A percentile compares a stretch with the other conserved stretches of the same genome.
These are phyloP conservation scores for Micronycteris hirsuta DNA, from an alignment of 2,113 vertebrate species.

Conservation along the genomic window DNA sequence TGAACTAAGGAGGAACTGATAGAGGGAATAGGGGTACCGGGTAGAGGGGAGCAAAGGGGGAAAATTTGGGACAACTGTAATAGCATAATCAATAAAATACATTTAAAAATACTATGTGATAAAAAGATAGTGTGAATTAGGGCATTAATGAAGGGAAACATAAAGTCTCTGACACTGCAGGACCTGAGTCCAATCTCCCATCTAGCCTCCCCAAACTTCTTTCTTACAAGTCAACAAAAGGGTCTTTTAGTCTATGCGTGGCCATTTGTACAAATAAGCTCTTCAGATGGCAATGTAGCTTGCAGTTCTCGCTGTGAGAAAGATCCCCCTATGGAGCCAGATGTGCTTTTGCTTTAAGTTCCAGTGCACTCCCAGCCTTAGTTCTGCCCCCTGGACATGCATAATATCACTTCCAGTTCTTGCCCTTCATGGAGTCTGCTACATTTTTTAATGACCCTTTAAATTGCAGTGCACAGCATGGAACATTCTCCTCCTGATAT, in stretches of 20 bases:
- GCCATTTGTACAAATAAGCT: neutral
- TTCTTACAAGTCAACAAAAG: neutral
- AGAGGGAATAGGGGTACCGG: no score
- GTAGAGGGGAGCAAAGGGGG: no score
- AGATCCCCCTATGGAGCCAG: neutral
- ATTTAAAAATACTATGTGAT: neutral
- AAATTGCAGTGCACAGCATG: neutral
- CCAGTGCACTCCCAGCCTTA: neutral
- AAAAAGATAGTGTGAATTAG: neutral
- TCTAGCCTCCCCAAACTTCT: rapidly evolving
- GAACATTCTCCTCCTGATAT: neutral
- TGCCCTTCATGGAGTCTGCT: neutral
- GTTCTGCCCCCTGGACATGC: neutral
- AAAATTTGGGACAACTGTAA: no score
- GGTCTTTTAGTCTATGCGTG: neutral
- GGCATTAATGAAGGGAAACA: neutral
- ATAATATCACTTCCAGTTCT: neutral
- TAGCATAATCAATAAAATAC: no score
- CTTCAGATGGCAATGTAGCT: neutral
- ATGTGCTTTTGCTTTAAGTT: neutral
- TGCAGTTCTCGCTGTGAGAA: neutral
- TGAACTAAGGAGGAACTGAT: no score
- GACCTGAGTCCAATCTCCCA: neutral
- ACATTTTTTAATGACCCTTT: neutral
- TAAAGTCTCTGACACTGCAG: neutral